Conservation (phyloP, 2,888 invertebrate genomes). For the Caenorhabditis uteleia region DNA sequence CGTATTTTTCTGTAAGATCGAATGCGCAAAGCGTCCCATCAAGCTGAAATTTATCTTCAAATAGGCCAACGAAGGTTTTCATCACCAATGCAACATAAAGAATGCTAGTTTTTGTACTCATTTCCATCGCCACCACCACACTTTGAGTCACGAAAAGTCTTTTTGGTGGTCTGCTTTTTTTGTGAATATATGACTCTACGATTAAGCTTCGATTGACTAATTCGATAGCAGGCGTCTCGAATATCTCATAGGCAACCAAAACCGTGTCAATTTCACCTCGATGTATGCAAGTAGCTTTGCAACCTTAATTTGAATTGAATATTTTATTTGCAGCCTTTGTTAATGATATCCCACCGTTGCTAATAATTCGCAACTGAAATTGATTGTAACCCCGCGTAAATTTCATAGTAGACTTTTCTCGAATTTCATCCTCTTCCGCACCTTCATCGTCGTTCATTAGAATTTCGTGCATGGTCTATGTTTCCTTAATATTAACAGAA, state of each 20-base stretch:
- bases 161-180: slow-evolving; percentile 30
- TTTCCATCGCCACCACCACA: slow-evolving; percentile 18
- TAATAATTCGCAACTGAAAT: slow-evolving; percentile 8
- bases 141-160: slow-evolving; percentile 33
- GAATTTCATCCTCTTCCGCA: slow-evolving; percentile 25
- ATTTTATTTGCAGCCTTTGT: slow-evolving; percentile 5
- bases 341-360: too few relatives aligned
- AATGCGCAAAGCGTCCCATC: slow-evolving; percentile 36
- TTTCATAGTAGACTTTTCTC: slow-evolving; percentile 20
- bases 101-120: slow-evolving; percentile 3
- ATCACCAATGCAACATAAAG: slow-evolving; percentile 26
- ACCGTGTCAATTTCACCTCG: slow-evolving; percentile 25
- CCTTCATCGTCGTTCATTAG: slow-evolving; percentile 19
- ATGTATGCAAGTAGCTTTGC: slow-evolving; percentile 20
- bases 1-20: slow-evolving; percentile 19
- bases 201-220: slow-evolving; percentile 26
- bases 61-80: background rate
- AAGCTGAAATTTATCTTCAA: slow-evolving; percentile 4
- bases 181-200: slow-evolving; percentile 33
- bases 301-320: slow-evolving; percentile 8
- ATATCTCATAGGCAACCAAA: slow-evolving; percentile 30
- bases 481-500: background rate
- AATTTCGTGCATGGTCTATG: slow-evolving; percentile 31
- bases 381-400: slow-evolving; percentile 28
- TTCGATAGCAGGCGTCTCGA: slow-evolving; percentile 22